Percentiles rank a stretch among this genome's conserved stretches.
Conservation (phyloP, 2,113 vertebrate genomes). For the Heloderma charlesbogerti region DNA sequence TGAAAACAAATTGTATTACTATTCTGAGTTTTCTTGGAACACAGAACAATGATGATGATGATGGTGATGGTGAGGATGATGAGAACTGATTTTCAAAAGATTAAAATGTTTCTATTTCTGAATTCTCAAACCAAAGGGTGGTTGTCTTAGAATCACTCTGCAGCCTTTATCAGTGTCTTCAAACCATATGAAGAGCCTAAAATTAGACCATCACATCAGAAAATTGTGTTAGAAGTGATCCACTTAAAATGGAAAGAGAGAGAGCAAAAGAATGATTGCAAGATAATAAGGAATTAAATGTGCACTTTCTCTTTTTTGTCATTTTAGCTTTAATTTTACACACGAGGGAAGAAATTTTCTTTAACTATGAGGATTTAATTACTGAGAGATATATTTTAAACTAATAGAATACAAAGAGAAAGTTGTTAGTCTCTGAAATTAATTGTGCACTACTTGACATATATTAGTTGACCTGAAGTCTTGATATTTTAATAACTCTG, state of each 20-base stretch:
- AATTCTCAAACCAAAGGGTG: constrained; percentile 1
- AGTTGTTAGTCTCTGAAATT: constrained; percentile 17
- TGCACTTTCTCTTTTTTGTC: constrained; percentile 41
- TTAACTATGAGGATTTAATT: constrained; percentile 35
- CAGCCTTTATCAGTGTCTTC: constrained; percentile 32
- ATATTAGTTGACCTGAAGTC: not conserved
- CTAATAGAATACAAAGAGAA: constrained; percentile 8
- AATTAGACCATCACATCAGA: constrained; percentile 56
- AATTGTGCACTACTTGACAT: constrained; percentile 31
- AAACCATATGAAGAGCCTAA: constrained; percentile 50
- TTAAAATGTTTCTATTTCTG: constrained; percentile 52
- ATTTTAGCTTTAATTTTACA: constrained; percentile 33
- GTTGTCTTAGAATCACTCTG: not conserved
- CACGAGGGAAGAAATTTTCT: constrained; percentile 12
- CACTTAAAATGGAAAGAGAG: constrained; percentile 46
- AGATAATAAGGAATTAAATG: constrained; percentile 48
- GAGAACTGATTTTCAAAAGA: constrained; percentile 32
- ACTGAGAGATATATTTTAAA: not conserved
- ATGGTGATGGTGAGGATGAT: constrained; percentile 13
- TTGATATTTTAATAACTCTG: not conserved
- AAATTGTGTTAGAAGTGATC: constrained; percentile 51
- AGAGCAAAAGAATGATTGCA: constrained; percentile 39
- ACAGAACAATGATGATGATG: constrained; percentile 16
- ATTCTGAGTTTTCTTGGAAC: constrained; percentile 50
- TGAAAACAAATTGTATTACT: constrained; percentile 44